Conservation (phyloP, 2,888 invertebrate genomes). For the Calephelis perditalis region DNA sequence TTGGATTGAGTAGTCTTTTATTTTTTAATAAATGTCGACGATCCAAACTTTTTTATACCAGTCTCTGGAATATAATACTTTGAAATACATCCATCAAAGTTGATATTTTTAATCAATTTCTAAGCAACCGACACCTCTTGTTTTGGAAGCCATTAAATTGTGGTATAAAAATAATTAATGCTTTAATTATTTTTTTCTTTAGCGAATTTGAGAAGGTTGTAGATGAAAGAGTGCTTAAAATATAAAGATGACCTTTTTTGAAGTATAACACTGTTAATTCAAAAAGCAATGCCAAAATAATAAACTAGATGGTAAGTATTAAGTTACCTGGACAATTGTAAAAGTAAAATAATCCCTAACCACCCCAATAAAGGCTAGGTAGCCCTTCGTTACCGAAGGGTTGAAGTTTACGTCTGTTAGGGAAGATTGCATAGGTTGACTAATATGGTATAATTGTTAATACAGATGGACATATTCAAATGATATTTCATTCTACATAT, state of each 20-base stretch:
- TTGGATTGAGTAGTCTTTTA: constrained; percentile 29
- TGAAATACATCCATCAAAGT: constrained; percentile 24
- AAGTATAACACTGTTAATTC: not conserved
- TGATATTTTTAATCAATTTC: constrained; percentile 40
- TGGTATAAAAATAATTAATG: constrained; percentile 48
- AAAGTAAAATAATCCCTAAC: constrained; percentile 1
- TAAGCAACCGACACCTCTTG: constrained; percentile 63
- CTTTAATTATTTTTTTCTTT: constrained; percentile 59
- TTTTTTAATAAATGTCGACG: constrained; percentile 37
- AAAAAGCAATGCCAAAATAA: not conserved
- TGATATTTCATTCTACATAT: no score
- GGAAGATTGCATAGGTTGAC: no score
- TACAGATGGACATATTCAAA: no score
- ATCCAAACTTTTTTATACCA: constrained; percentile 31
- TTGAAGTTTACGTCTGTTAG: not conserved
- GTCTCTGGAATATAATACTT: constrained; percentile 35
- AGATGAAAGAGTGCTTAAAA: constrained; percentile 42
- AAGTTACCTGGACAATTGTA: constrained; percentile 5
- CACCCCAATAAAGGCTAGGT: not conserved
- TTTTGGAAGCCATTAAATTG: constrained; percentile 56
- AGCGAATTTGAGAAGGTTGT: constrained; percentile 66
- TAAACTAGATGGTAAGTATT: not conserved
- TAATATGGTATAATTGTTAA: not conserved
- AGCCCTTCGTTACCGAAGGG: constrained; percentile 1
- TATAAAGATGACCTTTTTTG: not conserved